Evolutionary conservation across 1,140 invertebrate genomes (phyloP), one percentile per base, ranked within the genome.

Genomic region (Drosophila asahinai): DNA sequence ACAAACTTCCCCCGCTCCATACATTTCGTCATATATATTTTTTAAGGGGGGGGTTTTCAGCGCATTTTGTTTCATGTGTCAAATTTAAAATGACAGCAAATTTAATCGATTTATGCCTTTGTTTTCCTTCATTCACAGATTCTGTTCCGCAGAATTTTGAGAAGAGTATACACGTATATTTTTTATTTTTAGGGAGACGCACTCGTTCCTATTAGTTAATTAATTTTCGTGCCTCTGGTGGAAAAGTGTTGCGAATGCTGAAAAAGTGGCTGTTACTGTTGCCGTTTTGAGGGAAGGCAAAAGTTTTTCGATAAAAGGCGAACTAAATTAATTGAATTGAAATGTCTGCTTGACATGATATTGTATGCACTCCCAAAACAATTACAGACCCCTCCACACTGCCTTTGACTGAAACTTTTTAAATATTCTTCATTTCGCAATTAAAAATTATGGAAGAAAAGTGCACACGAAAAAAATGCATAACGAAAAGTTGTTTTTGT

Each of bases 61-160:
- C 72, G 54, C 76, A 77, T 86, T 86, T 77, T 83, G 83, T 82
- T 82, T 86, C 82, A 81, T 91, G 73, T 86, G 77, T 83, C 82
- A 86, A 91, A 83, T 91, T 86, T 91, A 86, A 90, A 91, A 91
- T 83, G 86, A 90, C 86, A 91, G 86, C 77, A 83, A 83, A 77
- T 86, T 86, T 91, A 91, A 86, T 83, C 86, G 82, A 91, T 91
- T 83, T 81, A 91, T 83, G 66, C 68, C 55, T 75, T 83, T 86
- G 83, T 79, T 70, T 82, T 61, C 49, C 61, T 76, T 83, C 63
- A 74, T 77, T 81, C 62, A 42, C 61, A 68, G 64, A 80, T 65
- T 63, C 60, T 55, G 38, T 58, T 58, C 8, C 61, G 25, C 42
- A 42, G 43, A 71, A 49, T 59, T 60, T 11, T 2, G 14, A 17